Conservation (phyloP, 2,797 vertebrate species). For the Apodemus agrarius region DNA sequence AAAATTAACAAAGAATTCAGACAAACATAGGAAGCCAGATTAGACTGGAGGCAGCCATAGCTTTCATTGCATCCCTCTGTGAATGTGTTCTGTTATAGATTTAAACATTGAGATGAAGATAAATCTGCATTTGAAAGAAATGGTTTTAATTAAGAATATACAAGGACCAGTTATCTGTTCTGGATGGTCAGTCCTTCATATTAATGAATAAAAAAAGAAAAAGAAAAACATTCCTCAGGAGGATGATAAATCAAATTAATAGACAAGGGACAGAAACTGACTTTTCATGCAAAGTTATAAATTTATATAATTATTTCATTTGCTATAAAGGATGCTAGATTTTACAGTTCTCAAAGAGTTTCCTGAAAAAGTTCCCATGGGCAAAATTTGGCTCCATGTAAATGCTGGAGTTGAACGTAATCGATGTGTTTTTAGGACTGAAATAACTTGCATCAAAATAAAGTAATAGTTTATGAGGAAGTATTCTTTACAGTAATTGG, state of each 20-base stretch:
- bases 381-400: slow-evolving; percentile 9
- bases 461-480: not conserved
- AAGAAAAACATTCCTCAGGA: not conserved
- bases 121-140: slow-evolving; percentile 14
- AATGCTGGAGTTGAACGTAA: slow-evolving; percentile 12
- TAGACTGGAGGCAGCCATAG: not conserved
- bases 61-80: not conserved
- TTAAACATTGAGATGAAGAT: slow-evolving; percentile 3
- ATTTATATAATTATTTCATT: slow-evolving; percentile 58
- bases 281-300: slow-evolving; percentile 58
- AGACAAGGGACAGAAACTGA: slow-evolving; percentile 36
- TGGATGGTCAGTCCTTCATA: not conserved
- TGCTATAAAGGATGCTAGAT: slow-evolving; percentile 61
- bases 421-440: not conserved
- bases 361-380: not conserved
- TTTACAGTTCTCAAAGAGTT: slow-evolving; percentile 12
- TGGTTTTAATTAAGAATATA: slow-evolving; percentile 35
- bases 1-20: not conserved
- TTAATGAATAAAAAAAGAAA: slow-evolving; percentile 17
- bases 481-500: not conserved
- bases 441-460: slow-evolving; percentile 30
- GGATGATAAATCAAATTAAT: slow-evolving; percentile 68
- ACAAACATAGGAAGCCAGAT: not conserved
- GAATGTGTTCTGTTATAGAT: not conserved
- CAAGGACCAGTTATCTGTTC: slow-evolving; percentile 37